Base-by-base conservation (phyloP, 23 tunicate genomes). In the Halocynthia aurantium region DNA sequence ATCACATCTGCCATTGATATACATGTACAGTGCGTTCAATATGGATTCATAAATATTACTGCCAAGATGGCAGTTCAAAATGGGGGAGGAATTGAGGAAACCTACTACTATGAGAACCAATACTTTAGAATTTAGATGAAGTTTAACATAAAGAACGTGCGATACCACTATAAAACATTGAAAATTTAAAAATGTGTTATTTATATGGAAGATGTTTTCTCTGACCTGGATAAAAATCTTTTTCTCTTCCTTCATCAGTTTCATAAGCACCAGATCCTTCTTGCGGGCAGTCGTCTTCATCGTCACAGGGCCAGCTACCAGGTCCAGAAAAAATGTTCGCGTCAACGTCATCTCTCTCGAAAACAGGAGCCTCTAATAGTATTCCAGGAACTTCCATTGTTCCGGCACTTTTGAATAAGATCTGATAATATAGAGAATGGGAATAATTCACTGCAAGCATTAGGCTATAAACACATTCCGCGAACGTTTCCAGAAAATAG, bases 211-310 rank as follows among this genome's bases (percentile, higher is more conserved):
- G 17, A 60, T 15, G 64, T 15, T 60, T 21, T 50, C 71, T 67
- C 40, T 67, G 20, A 21, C 40, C 40, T 67, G 71, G n/a, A 11
- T 44, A 21, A 2, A 50, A 17, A 15, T 17, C 17, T 67, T 50
- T 21, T 8, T 63, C 73, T 17, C 58, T 72, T 52, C 58, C 82
- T 52, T 79, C 78, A 58, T 75, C 72, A 17, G 67, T 66, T 51
- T 79, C 81, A 65, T 69, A 70, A 15, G 68, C 88, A 7, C 73
- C 76, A 8, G 67, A 52, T 52, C 73, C 84, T 18, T 22, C 57
- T 19, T 77, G 73, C 7, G 66, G 76, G 52, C 92, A 86, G 9
- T 58, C 64, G 72, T 86, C 92, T 76, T 86, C 92, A 51, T 86
- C 92, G 71, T 86, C 92, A 50, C 71, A 81, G 51, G 86, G 78